Base-by-base conservation (phyloP, 2,797 vertebrate species). In the Esox lucius region DNA sequence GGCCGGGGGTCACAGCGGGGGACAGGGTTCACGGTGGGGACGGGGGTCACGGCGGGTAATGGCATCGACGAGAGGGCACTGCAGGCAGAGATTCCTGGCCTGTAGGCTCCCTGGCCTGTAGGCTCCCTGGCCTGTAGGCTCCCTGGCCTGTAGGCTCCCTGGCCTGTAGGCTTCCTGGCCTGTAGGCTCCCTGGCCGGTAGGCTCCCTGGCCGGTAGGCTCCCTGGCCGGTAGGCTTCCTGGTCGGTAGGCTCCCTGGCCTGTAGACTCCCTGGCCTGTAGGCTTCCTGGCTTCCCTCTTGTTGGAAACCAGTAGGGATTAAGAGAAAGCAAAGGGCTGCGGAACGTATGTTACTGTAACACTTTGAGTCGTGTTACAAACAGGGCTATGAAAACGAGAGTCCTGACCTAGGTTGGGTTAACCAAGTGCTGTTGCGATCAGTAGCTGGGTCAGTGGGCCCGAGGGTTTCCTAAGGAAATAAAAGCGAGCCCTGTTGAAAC, bases 261-360 rank as follows among this genome's bases (percentile, higher is more conserved):
- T n/a, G n/a, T n/a, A n/a, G n/a, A n/a, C n/a, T n/a, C n/a, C n/a
- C n/a, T 15, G 26, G 12, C 15, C 62, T 77, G 16, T 19, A 53
- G 49, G 17, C 49, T 31, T 28, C 28, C 28, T 3, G 28, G 28
- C 28, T 31, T 53, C 17, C 53, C 19, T 56, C 53, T 9, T 56
- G 19, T 22, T 56, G 3, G 53, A 56, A 8, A 83, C 85, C 81
- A 80, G 85, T 88, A 9, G 74, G 53, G 79, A 26, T 83, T 35
- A 64, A 49, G 46, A 77, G 80, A 73, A 85, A 87, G 75, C 66
- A 1, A 69, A 75, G 86, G 84, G 80, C 77, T 82, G 49, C 75
- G 68, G 78, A 78, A 80, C 75, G 76, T 83, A 74, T 85, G 85
- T 76, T 74, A 77, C 28, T 3, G 28, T 31, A 31, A 31, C 28